These are phyloP conservation scores for Heterohyrax brucei DNA, from an alignment of 2,797 vertebrate genomes.

Conservation along the genomic window DNA sequence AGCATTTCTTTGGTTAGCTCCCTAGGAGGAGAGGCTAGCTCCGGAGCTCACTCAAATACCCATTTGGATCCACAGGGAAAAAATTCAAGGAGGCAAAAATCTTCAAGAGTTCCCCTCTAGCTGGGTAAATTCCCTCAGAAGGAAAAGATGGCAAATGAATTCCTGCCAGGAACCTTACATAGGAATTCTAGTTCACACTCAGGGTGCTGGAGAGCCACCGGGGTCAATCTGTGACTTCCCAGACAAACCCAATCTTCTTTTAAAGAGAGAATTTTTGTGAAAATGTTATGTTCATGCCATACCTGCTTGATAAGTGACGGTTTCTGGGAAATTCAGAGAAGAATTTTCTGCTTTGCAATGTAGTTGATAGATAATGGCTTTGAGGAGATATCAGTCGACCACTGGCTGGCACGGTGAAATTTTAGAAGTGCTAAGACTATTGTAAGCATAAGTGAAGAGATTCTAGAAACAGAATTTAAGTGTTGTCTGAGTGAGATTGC, in stretches of 20 bases:
- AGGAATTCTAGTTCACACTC: background rate
- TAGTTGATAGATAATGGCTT: background rate
- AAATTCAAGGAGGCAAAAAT: background rate
- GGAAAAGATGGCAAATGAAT: background rate
- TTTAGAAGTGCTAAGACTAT: background rate
- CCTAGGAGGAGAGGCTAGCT: background rate
- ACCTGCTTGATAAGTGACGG: accelerated
- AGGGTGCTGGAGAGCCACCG: accelerated
- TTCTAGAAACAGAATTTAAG: background rate
- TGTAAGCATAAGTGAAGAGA: background rate
- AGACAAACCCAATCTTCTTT: accelerated
- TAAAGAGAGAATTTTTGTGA: background rate
- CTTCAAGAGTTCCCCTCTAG: too few relatives aligned
- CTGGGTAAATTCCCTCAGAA: background rate
- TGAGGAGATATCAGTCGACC: background rate
- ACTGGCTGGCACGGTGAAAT: background rate
- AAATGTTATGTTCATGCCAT: too few relatives aligned
- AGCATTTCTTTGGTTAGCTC: too few relatives aligned
- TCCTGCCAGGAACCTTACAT: background rate
- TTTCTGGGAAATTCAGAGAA: background rate
- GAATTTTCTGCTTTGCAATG: too few relatives aligned
- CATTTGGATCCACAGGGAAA: background rate
- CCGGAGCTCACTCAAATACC: background rate
- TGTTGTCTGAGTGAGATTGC: background rate
- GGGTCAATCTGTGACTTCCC: accelerated